phyloP scores from a whole-genome alignment of 2,113 vertebrate genomes.

The Mobula hypostoma region DNA sequence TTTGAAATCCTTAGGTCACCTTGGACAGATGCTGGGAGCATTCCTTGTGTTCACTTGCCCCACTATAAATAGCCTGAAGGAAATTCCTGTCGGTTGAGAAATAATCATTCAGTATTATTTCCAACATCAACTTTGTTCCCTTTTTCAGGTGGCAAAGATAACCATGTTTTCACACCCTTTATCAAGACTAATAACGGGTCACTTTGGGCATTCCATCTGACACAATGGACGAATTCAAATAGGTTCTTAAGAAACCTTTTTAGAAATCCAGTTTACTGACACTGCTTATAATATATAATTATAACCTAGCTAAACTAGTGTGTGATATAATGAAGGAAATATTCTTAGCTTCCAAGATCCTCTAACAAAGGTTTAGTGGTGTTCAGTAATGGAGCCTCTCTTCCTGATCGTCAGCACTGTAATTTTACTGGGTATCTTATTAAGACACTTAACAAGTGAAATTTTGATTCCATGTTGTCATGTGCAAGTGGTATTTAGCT shows the following conservation, averaged over 20 bases:
- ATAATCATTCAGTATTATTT: background rate
- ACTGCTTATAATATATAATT: conserved; percentile 1
- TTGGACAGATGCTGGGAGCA: background rate
- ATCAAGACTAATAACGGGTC: background rate
- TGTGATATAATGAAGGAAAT: conserved; percentile 11
- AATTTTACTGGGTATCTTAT: conserved; percentile 19
- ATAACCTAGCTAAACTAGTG: background rate
- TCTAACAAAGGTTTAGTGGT: conserved; percentile 12
- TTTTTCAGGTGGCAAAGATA: background rate
- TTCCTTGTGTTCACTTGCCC: background rate
- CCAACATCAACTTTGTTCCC: background rate
- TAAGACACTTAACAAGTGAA: conserved; percentile 22
- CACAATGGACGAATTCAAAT: background rate
- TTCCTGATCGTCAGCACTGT: background rate
- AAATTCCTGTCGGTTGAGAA: background rate
- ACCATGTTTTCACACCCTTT: background rate
- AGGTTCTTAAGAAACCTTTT: background rate
- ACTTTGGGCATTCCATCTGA: background rate
- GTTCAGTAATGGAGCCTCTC: conserved; percentile 11
- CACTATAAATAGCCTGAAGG: background rate
- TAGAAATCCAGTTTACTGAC: background rate
- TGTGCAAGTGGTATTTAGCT: conserved; percentile 21
- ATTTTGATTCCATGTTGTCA: conserved; percentile 25
- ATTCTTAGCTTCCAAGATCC: conserved; percentile 10
- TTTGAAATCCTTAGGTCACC: background rate